These are phyloP conservation scores for Saccostrea glomerata DNA, from an alignment of 1,140 invertebrate genomes.

Conservation along the genomic window DNA sequence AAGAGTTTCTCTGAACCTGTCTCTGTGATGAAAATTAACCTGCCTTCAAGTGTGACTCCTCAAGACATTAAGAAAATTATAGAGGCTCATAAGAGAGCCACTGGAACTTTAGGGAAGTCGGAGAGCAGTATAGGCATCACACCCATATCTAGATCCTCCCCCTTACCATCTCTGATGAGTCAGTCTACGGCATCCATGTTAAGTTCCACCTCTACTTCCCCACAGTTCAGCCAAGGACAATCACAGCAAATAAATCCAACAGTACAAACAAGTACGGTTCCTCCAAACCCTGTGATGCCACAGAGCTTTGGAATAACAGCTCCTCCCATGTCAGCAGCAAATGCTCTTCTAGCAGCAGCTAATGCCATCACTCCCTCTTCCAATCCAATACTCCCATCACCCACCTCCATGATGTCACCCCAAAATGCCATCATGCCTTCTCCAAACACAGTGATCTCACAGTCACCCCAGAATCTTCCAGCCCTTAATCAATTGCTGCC, in stretches of 20 bases:
- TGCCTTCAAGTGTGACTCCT: slow-evolving; percentile 34
- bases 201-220: neutral
- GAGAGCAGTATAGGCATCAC: slow-evolving; percentile 19
- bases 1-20: neutral
- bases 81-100: slow-evolving; percentile 22
- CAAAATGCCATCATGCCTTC: slow-evolving; percentile 12
- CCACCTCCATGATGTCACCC: neutral
- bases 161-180: slow-evolving; percentile 4
- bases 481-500: neutral
- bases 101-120: slow-evolving; percentile 2
- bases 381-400: neutral
- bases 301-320: neutral
- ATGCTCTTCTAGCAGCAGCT: neutral
- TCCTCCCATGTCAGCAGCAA: neutral
- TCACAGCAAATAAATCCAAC: neutral
- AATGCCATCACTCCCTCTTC: neutral
- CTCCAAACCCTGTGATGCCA: neutral
- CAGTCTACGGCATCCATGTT: neutral
- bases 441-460: neutral
- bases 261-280: neutral
- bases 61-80: slow-evolving; percentile 41
- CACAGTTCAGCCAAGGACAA: slow-evolving; percentile 35
- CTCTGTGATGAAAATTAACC: slow-evolving; percentile 30
- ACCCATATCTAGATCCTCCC: neutral
- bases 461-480: neutral